A percentile compares a stretch with the other conserved stretches of the same genome.
These are phyloP conservation scores for Drosophila siamana DNA, from an alignment of 2,888 invertebrate genomes.

Conservation along the genomic window DNA sequence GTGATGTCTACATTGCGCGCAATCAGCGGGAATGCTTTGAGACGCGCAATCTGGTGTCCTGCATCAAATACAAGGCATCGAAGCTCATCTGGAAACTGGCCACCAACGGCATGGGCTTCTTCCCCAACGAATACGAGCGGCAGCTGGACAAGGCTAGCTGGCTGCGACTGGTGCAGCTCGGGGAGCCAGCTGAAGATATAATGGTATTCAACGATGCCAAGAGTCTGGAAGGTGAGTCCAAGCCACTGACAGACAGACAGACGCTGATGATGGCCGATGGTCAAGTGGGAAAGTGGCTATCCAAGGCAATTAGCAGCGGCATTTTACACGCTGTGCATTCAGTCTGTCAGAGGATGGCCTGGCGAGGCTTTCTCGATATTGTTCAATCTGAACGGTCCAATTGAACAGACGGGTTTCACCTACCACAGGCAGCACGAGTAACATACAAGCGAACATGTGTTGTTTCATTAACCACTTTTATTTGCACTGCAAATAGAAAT, in stretches of 20 bases:
- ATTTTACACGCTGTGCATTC: slow-evolving; percentile 25
- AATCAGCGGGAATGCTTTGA: slow-evolving; percentile 82
- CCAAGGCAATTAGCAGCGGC: slow-evolving; percentile 40
- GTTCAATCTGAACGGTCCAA: slow-evolving; percentile 18
- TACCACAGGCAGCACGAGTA: background rate
- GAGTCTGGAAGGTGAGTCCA: slow-evolving; percentile 79
- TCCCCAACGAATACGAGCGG: slow-evolving; percentile 82
- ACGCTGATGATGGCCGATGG: background rate
- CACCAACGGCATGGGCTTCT: slow-evolving; percentile 82
- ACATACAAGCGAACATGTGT: background rate
- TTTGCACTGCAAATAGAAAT: slow-evolving; percentile 10
- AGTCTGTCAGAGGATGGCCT: slow-evolving; percentile 4
- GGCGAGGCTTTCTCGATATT: slow-evolving; percentile 25
- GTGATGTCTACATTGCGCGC: slow-evolving; percentile 80
- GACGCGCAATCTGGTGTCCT: slow-evolving; percentile 80
- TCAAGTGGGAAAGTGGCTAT: slow-evolving; percentile 42
- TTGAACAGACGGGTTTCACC: slow-evolving; percentile 33
- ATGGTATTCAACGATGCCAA: slow-evolving; percentile 81
- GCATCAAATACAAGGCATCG: slow-evolving; percentile 83
- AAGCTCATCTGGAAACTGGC: slow-evolving; percentile 83
- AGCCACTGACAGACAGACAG: background rate
- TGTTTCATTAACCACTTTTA: slow-evolving; percentile 9
- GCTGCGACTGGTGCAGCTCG: slow-evolving; percentile 81
- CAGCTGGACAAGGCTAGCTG: slow-evolving; percentile 61
- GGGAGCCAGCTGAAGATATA: slow-evolving; percentile 77